Conservation (phyloP, 2,888 invertebrate species). For the Cephalotes varians region DNA sequence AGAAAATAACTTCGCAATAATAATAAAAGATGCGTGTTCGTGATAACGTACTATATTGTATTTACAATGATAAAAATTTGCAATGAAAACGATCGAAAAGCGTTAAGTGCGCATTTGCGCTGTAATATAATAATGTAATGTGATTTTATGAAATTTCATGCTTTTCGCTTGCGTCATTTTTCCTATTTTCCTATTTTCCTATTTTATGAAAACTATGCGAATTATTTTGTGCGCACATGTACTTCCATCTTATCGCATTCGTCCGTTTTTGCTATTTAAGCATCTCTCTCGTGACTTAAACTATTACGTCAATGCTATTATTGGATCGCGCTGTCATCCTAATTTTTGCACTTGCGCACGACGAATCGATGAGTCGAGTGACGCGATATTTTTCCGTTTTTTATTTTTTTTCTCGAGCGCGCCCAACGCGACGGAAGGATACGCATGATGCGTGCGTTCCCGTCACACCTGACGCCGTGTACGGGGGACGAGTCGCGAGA, state of each 20-base stretch:
- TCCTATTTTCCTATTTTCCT: not conserved
- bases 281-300: constrained; percentile 1
- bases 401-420: no score
- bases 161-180: not conserved
- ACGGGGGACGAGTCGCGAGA: not conserved
- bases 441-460: constrained; percentile 5
- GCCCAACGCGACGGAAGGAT: not conserved
- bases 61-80: not conserved
- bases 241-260: not conserved
- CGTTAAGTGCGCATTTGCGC: not conserved
- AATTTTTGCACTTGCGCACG: not conserved
- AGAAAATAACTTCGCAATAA: not conserved
- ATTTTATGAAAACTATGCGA: not conserved
- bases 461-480: not conserved
- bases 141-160: not conserved
- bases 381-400: not conserved
- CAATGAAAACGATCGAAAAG: not conserved
- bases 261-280: not conserved
- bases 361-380: not conserved
- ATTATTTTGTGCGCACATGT: no score
- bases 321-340: not conserved
- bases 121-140: not conserved
- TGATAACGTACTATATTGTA: not conserved
- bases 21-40: not conserved
- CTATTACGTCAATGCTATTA: constrained; percentile 34